Conservation (phyloP, 2,113 vertebrate genomes). For the Mesocricetus auratus region DNA sequence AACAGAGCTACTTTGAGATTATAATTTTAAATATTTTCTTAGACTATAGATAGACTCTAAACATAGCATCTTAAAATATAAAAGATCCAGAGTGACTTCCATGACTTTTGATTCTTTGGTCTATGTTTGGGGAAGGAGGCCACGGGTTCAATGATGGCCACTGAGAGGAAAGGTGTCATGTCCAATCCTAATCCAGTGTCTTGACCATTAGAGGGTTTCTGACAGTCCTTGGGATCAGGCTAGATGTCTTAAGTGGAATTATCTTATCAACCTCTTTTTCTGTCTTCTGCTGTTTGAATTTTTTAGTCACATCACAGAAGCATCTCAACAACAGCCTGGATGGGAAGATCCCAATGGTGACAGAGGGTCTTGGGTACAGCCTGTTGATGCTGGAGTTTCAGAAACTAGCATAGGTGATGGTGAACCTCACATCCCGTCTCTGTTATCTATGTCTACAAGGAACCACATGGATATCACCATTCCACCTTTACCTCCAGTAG, state of each 20-base stretch:
- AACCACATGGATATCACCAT: constrained; percentile 97
- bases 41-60: constrained; percentile 40
- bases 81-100: constrained; percentile 29
- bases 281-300: constrained; percentile 35
- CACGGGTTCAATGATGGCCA: constrained; percentile 7
- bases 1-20: constrained; percentile 48
- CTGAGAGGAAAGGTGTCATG: neutral
- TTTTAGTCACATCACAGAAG: constrained; percentile 90
- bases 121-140: constrained; percentile 47
- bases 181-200: neutral
- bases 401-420: constrained; percentile 88
- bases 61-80: constrained; percentile 18
- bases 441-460: constrained; percentile 95
- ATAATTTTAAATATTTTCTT: constrained; percentile 56
- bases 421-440: constrained; percentile 92
- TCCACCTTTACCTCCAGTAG: constrained; percentile 94
- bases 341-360: constrained; percentile 89
- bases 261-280: constrained; percentile 38
- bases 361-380: constrained; percentile 79
- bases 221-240: constrained; percentile 39
- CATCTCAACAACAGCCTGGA: constrained; percentile 85
- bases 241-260: constrained; percentile 30
- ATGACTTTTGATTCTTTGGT: constrained; percentile 54
- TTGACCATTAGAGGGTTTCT: constrained; percentile 23
- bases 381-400: constrained; percentile 81